Base-by-base conservation (phyloP, 2,113 vertebrate species). In the Gasterosteus nipponicus region DNA sequence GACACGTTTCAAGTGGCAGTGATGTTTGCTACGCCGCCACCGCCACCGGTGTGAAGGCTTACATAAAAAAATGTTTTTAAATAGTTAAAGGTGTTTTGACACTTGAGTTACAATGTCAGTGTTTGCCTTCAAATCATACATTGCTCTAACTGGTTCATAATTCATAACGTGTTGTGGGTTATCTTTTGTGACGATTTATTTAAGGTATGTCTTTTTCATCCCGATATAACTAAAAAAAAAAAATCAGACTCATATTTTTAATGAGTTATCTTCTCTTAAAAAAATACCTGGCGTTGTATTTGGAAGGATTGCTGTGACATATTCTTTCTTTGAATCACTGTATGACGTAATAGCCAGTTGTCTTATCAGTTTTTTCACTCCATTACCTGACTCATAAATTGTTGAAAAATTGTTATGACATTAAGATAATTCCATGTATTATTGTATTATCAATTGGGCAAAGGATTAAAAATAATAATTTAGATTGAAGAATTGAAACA, bases 51-150 rank as follows among this genome's bases (percentile, higher is more conserved):
- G 33, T 64, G 22, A 12, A 42, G 7, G 4, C 19, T 51, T 51
- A 12, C 44, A 46, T 9, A 22, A 26, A n/a, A 63, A 70, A 78
- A 63, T 9, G 35, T 5, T 7, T 5, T 38, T 38, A 38, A 57
- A 70, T 19, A 16, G 39, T 53, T 41, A 51, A 35, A 61, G 39
- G 14, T 74, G 63, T 57, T 81, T 60, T 60, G n/a, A 35, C 35
- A 19, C 44, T 15, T 57, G 59, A 75, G 56, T 71, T 33, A 33
- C 11, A 2, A 35, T 41, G 35, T 58, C 46, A 7, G 38, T 15
- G 22, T 72, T 29, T 49, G 19, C 57, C 38, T 56, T 73, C 9
- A 39, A 81, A 57, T 41, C 41, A 53, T 5, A n/a, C 31, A 44
- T 35, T 10, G 26, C 72, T 73, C 26, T 15, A 60, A 81, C 60